Evolutionary conservation across 2,888 invertebrate species (phyloP).

Genomic region (Formica aserva): DNA sequence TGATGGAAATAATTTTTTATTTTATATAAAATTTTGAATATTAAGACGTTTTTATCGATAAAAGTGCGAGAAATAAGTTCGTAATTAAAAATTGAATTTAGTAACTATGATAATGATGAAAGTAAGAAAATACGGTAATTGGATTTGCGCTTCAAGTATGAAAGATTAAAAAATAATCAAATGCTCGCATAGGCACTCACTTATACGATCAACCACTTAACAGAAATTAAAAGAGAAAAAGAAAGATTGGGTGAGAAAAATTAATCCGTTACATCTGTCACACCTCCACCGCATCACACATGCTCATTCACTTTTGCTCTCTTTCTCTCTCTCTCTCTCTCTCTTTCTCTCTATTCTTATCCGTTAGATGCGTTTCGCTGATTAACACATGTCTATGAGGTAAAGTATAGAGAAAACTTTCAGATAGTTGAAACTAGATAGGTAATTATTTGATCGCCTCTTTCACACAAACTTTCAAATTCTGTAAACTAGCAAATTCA

Average conservation of each 20-base stretch:
- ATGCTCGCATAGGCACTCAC: conserved; percentile 56
- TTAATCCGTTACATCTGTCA: conserved; percentile 67
- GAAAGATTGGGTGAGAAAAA: conserved; percentile 58
- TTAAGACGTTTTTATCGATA: too few relatives aligned
- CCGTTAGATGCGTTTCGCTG: conserved; percentile 62
- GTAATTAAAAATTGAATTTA: neutral
- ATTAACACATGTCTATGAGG: conserved; percentile 64
- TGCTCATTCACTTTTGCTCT: conserved; percentile 57
- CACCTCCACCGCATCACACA: conserved; percentile 70
- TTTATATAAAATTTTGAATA: neutral
- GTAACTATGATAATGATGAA: neutral
- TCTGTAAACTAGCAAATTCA: neutral
- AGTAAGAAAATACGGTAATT: neutral
- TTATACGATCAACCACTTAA: conserved; percentile 63
- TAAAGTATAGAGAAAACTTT: conserved; percentile 41
- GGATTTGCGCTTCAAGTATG: conserved; percentile 26
- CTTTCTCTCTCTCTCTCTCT: conserved; percentile 47
- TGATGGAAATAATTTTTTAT: neutral
- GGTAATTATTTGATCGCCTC: neutral
- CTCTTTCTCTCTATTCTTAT: conserved; percentile 51
- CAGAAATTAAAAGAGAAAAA: conserved; percentile 39
- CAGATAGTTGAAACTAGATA: neutral
- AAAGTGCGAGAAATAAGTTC: neutral
- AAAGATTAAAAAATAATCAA: conserved; percentile 50
- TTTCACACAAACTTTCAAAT: neutral